Percentiles rank a stretch among this genome's conserved stretches.
phyloP scores from a whole-genome alignment of 2,888 invertebrate species.

The Chrysolina haemoptera region DNA sequence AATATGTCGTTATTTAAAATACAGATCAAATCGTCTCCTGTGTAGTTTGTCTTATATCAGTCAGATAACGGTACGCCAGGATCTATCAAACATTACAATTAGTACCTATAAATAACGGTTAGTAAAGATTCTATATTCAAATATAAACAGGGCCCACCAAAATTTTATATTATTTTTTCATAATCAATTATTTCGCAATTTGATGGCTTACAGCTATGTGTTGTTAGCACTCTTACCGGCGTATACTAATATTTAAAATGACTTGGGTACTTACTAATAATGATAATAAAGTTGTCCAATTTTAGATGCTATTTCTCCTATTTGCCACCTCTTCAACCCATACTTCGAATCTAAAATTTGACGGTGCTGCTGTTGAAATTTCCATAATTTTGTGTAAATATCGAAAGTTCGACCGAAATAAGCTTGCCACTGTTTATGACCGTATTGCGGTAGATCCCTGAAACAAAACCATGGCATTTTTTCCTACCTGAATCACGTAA shows the following conservation, averaged over 20 bases:
- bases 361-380: constrained; percentile 97
- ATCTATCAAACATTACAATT: too few relatives aligned
- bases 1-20: too few relatives aligned
- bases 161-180: too few relatives aligned
- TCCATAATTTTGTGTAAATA: constrained; percentile 97
- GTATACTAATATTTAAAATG: not conserved
- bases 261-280: constrained; percentile 87
- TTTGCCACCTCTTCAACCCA: constrained; percentile 97
- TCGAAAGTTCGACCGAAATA: constrained; percentile 98
- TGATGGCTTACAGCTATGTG: too few relatives aligned
- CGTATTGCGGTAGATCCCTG: constrained; percentile 97
- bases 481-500: not conserved
- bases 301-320: constrained; percentile 98
- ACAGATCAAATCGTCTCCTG: too few relatives aligned
- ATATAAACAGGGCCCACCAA: too few relatives aligned
- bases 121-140: too few relatives aligned
- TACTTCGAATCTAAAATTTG: constrained; percentile 92
- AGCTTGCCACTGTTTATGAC: constrained; percentile 97
- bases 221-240: too few relatives aligned
- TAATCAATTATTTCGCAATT: too few relatives aligned
- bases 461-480: constrained; percentile 54
- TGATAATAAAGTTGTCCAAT: constrained; percentile 99
- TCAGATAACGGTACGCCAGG: too few relatives aligned
- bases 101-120: too few relatives aligned
- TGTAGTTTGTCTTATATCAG: too few relatives aligned